phyloP scores from a whole-genome alignment of 2,113 vertebrate genomes.

The Ammodytes dubius region DNA sequence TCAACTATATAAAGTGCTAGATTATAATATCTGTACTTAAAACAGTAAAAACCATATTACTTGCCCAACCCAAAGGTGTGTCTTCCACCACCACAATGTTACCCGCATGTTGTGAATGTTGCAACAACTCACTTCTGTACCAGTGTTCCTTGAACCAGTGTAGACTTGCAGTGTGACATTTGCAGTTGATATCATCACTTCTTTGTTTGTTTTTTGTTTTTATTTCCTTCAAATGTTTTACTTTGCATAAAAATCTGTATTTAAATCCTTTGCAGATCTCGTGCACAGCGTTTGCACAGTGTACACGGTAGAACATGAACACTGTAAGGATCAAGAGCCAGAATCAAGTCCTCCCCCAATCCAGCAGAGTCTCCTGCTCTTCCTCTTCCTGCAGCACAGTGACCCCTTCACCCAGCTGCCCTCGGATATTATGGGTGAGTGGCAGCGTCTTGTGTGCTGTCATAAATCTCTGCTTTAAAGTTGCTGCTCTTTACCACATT shows the following conservation, averaged over 20 bases:
- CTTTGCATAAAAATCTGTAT: neutral
- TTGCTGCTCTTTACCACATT: neutral
- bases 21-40: neutral
- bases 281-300: conserved; percentile 71
- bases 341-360: conserved; percentile 46
- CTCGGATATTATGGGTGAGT: conserved; percentile 80
- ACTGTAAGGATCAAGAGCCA: conserved; percentile 19
- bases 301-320: conserved; percentile 75
- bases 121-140: neutral
- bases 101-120: neutral
- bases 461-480: neutral
- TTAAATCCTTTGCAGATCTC: conserved; percentile 73
- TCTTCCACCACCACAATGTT: neutral
- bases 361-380: conserved; percentile 83
- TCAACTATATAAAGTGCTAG: too few relatives aligned
- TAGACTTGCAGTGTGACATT: neutral
- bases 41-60: conserved; percentile 4
- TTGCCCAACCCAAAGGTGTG: conserved; percentile 37
- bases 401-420: conserved; percentile 82
- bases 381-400: conserved; percentile 84
- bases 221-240: neutral
- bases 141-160: conserved; percentile 1
- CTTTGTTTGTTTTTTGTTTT: neutral
- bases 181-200: neutral
- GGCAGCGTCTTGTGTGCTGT: neutral